These are phyloP conservation scores for Pocota personata DNA, from an alignment of 2,888 invertebrate genomes.

Conservation along the genomic window DNA sequence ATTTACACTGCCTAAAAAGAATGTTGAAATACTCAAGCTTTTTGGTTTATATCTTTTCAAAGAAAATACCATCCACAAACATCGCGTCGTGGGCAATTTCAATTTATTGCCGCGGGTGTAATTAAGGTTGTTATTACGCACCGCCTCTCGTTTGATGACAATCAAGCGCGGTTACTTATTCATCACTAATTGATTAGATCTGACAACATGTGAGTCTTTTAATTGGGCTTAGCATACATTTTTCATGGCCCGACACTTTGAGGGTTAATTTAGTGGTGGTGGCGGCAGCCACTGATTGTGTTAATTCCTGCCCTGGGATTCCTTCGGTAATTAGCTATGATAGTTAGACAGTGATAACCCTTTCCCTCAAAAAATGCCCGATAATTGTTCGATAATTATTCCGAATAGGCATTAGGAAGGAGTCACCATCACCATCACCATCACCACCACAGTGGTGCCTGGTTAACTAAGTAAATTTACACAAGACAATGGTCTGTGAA, in stretches of 20 bases:
- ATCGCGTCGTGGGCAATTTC: conserved; percentile 38
- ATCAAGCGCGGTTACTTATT: conserved; percentile 69
- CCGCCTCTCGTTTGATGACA: conserved; percentile 71
- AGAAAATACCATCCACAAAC: neutral
- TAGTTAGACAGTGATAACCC: conserved; percentile 65
- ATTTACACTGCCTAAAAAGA: no score
- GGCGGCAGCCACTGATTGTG: conserved; percentile 46
- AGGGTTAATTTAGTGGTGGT: conserved; percentile 52
- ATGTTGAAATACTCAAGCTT: no score
- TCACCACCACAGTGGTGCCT: neutral
- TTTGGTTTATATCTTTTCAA: no score
- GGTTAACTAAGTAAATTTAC: conserved; percentile 62
- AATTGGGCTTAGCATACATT: conserved; percentile 54
- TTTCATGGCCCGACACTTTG: conserved; percentile 40
- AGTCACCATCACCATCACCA: neutral
- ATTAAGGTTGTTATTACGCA: conserved; percentile 70
- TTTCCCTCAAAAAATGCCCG: conserved; percentile 26
- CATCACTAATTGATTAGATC: conserved; percentile 73
- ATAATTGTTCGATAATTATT: conserved; percentile 69
- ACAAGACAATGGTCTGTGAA: conserved; percentile 15
- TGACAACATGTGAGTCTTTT: conserved; percentile 68
- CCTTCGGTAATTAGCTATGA: conserved; percentile 67
- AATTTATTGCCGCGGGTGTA: conserved; percentile 64
- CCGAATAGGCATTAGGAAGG: conserved; percentile 34
- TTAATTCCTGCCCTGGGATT: conserved; percentile 67